Conservation (phyloP, 2,113 vertebrate species). For the Psephotus haematonotus region DNA sequence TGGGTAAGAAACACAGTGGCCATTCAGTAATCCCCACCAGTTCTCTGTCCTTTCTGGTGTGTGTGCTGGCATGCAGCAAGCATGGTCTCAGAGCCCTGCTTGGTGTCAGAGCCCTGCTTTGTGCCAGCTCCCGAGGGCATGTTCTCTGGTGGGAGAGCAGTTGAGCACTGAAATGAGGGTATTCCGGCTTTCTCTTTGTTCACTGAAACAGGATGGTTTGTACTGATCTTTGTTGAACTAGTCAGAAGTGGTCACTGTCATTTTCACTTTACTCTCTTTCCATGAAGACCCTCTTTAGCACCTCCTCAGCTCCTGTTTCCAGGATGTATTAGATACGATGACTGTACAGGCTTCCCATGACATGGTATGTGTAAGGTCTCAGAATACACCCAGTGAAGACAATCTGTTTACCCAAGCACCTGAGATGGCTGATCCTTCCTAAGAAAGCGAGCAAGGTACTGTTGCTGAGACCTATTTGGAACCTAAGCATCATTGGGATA, state of each 20-base stretch:
- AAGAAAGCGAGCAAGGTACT: neutral
- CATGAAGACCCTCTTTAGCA: neutral
- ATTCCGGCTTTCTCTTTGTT: neutral
- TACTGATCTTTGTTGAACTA: neutral
- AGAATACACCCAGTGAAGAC: neutral
- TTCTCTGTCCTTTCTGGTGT: neutral
- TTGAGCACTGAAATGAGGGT: neutral
- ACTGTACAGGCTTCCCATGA: neutral
- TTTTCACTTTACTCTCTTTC: neutral
- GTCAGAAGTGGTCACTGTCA: neutral
- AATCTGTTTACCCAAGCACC: neutral
- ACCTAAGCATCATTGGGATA: neutral
- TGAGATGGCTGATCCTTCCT: neutral
- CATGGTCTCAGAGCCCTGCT: fast-evolving
- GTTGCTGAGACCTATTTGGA: neutral
- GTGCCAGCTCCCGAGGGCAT: fast-evolving
- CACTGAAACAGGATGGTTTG: neutral
- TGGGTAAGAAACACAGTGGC: neutral
- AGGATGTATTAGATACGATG: neutral
- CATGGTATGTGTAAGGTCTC: neutral
- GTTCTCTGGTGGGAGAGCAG: neutral
- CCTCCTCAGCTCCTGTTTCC: neutral
- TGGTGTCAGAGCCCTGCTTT: neutral
- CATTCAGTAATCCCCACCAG: neutral
- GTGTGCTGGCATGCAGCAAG: neutral